Conservation (phyloP, 1,140 invertebrate species). For the Halesus radiatus region DNA sequence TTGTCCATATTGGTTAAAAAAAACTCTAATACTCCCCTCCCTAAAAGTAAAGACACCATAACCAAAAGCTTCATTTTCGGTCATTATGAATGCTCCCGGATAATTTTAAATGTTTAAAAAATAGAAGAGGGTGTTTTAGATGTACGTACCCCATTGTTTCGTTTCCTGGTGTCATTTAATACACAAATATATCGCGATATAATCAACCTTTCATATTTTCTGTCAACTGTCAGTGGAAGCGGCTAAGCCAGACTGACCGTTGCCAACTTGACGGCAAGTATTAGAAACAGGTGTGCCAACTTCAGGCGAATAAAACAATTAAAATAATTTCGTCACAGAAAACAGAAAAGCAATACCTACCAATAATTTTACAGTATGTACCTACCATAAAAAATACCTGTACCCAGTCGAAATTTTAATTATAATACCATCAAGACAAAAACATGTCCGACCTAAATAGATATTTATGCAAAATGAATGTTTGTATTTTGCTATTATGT, state of each 20-base stretch:
- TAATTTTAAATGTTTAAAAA: conserved; percentile 8
- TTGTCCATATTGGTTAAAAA: conserved; percentile 44
- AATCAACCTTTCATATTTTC: conserved; percentile 52
- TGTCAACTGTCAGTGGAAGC: conserved; percentile 63
- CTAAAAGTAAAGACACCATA: conserved; percentile 64
- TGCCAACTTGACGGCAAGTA: conserved; percentile 28
- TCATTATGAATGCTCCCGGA: conserved; percentile 9
- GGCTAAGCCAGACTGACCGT: conserved; percentile 42
- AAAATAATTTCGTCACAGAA: no score
- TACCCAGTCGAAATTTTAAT: no score
- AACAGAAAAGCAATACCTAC: no score
- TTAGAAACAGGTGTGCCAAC: background rate
- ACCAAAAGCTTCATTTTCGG: conserved; percentile 18
- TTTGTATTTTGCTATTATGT: no score
- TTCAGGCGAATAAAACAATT: background rate
- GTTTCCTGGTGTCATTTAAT: conserved; percentile 77
- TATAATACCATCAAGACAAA: no score
- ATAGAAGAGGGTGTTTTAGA: conserved; percentile 10
- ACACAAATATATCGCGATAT: conserved; percentile 58
- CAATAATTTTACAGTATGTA: no score
- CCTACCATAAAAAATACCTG: no score
- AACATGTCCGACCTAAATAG: no score
- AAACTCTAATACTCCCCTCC: conserved; percentile 62
- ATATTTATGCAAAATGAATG: no score
- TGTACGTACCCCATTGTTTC: conserved; percentile 74